phyloP scores from a whole-genome alignment of 2,113 vertebrate species.

The Microcebus jonahi region DNA sequence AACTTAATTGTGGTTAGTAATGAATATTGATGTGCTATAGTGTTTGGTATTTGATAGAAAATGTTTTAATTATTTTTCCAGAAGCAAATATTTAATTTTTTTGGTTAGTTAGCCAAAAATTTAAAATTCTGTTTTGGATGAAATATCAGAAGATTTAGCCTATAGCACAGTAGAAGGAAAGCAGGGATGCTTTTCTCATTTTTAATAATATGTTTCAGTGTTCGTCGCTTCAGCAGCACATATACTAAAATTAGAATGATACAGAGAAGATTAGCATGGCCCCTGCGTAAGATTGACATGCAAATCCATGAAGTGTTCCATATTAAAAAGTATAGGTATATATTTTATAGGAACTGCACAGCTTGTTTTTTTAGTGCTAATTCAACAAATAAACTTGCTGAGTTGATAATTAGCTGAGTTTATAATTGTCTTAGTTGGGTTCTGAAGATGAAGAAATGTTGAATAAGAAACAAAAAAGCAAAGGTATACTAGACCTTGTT shows the following conservation, averaged over 20 bases:
- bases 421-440: constrained; percentile 3
- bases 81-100: constrained; percentile 46
- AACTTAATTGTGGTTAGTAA: constrained; percentile 52
- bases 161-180: neutral
- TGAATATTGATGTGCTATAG: neutral
- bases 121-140: constrained; percentile 25
- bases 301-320: too few species aligned
- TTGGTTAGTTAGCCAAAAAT: neutral
- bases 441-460: neutral
- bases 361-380: constrained; percentile 37
- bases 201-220: constrained; percentile 45
- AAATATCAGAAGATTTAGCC: constrained; percentile 17
- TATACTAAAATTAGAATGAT: too few species aligned
- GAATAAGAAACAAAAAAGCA: neutral
- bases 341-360: constrained; percentile 20
- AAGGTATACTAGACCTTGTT: neutral
- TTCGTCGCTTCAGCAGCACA: too few species aligned
- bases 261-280: too few species aligned
- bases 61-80: neutral
- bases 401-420: constrained; percentile 16
- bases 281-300: too few species aligned
- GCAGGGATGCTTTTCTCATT: neutral
- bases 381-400: neutral
- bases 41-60: constrained; percentile 53
- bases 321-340: neutral